Evolutionary conservation across 2,797 vertebrate species (phyloP).

Genomic region (Poeciliopsis presidionis): DNA sequence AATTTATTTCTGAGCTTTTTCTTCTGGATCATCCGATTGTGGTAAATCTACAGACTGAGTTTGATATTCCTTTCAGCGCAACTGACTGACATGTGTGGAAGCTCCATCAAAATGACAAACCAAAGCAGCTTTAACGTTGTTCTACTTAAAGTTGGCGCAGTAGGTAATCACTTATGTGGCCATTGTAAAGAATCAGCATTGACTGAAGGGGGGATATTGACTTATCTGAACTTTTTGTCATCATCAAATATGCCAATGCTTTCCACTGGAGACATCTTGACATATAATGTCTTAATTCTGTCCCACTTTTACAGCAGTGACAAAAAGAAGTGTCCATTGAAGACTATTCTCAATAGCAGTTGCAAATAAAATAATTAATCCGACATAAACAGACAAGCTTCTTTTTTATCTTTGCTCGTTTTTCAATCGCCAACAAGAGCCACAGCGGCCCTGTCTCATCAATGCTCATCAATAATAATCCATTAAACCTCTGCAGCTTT

Average conservation of each 20-base stretch:
- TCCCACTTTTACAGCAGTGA: neutral
- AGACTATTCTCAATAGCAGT: slow-evolving; percentile 9
- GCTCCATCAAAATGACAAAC: neutral
- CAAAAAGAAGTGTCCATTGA: neutral
- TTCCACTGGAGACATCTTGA: neutral
- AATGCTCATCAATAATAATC: slow-evolving; percentile 50
- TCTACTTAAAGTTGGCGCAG: neutral
- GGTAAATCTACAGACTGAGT: neutral
- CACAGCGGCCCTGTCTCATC: slow-evolving; percentile 25
- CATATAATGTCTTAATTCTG: neutral
- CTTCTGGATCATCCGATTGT: neutral
- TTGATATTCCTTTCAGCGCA: neutral
- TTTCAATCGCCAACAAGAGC: slow-evolving; percentile 26
- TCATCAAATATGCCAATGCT: neutral
- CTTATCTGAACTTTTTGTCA: neutral
- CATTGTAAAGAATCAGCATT: neutral
- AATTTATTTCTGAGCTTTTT: neutral
- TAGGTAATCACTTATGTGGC: neutral
- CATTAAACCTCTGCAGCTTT: slow-evolving; percentile 50
- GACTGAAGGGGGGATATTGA: neutral
- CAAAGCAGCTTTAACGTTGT: neutral
- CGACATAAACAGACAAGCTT: slow-evolving; percentile 14
- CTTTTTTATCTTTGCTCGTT: slow-evolving; percentile 15
- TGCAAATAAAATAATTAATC: slow-evolving; percentile 17
- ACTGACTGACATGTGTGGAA: neutral